These are phyloP conservation scores for Penelope pileata DNA, from an alignment of 2,113 vertebrate species.

Conservation along the genomic window DNA sequence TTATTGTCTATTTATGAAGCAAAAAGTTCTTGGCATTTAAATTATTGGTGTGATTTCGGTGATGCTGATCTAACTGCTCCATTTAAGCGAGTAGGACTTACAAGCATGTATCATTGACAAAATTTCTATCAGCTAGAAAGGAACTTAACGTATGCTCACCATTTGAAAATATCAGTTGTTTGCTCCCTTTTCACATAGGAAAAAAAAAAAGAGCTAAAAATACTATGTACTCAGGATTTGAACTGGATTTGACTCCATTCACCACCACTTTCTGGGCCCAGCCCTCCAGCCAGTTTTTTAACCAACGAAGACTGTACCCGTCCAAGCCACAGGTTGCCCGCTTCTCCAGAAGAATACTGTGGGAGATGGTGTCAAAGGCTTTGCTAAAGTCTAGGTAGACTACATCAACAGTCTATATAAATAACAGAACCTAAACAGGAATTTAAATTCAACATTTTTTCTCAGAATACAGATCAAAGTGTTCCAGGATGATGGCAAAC, in stretches of 20 bases:
- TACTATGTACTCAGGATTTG: neutral
- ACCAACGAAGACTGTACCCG: too few relatives aligned
- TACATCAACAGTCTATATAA: too few relatives aligned
- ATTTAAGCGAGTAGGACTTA: neutral
- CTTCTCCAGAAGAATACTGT: too few relatives aligned
- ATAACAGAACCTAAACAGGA: neutral
- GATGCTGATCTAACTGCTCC: neutral
- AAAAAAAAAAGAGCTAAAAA: neutral
- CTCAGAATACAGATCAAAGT: neutral
- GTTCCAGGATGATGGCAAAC: neutral
- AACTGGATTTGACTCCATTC: too few relatives aligned
- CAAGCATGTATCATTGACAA: neutral
- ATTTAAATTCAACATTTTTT: neutral
- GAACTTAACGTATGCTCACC: neutral
- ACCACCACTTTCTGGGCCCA: too few relatives aligned
- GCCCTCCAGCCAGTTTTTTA: too few relatives aligned
- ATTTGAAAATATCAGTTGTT: neutral
- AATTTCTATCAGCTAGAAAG: neutral
- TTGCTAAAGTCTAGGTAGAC: too few relatives aligned
- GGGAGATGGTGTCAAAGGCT: too few relatives aligned
- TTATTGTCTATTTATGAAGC: constrained; percentile 7
- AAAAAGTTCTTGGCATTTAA: neutral
- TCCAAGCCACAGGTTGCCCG: too few relatives aligned
- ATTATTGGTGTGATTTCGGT: neutral
- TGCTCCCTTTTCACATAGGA: neutral